Evolutionary conservation across 1,140 invertebrate species (phyloP), one percentile per base, ranked within the genome.

Genomic region (Penaeus chinensis): DNA sequence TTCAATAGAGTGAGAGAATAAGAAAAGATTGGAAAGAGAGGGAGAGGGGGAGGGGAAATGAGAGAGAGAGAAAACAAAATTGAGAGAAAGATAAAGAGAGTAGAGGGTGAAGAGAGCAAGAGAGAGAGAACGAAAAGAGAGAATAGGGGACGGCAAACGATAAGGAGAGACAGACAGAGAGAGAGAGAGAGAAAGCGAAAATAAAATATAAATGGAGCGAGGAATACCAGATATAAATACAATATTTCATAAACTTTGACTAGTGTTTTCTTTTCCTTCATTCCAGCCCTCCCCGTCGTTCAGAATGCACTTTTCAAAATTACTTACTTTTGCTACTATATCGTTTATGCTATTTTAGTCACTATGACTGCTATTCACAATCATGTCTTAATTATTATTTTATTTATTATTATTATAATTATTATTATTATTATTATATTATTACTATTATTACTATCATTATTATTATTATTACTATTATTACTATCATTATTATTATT

Each of bases 71-170:
- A 10, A 42, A 24, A 47, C n/a, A 10, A 78, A 10, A n/a, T 20
- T 16, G 42, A 80, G 42, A 82, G 80, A 63, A n/a, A 82, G 61
- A 82, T 24, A 63, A 62, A 82, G 22, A 37, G 37, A 65, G 61
- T 42, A 37, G 37, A 61, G 78, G 60, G 78, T 22, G 47, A 13
- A 24, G 27, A 13, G 47, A 24, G 27, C 3, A 16, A 32, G 63
- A 24, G 65, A 32, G 20, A 7, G 24, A 32, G 3, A 32, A 18
- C 10, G n/a, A 3, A 42, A 19, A 24, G 18, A 4, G n/a, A 13
- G 3, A n/a, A n/a, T 2, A 42, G 19, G 11, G 74, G 27, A 19
- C 8, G 27, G 16, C 0, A 69, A 11, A 32, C 27, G 27, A 69
- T 24, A n/a, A 69, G n/a, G 27, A 69, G 27, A 47, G n/a, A 42